Evolutionary conservation across 2,113 vertebrate species (phyloP).

Genomic region (Microtus ochrogaster): DNA sequence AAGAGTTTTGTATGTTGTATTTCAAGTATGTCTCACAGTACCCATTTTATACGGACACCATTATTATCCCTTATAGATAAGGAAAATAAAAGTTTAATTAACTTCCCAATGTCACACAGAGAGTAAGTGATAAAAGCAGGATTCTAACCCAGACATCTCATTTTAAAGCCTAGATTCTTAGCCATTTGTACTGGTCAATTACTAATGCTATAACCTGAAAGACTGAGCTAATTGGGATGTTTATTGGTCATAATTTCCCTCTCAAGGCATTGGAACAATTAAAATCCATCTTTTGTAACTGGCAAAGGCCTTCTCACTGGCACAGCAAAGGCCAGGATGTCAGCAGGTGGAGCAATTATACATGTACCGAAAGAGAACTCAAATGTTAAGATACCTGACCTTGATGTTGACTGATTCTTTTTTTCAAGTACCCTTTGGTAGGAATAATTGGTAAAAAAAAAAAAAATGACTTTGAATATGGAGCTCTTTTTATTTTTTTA

Average conservation of each 20-base stretch:
- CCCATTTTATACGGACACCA: not conserved
- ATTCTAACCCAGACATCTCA: constrained; percentile 46
- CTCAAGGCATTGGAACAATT: constrained; percentile 22
- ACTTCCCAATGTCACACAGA: constrained; percentile 21
- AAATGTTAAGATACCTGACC: constrained; percentile 14
- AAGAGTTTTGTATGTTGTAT: constrained; percentile 32
- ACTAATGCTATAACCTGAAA: constrained; percentile 51
- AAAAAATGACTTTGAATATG: constrained; percentile 45
- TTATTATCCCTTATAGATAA: constrained; percentile 43
- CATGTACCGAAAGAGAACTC: not conserved
- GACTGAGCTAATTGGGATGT: constrained; percentile 36
- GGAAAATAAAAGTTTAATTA: constrained; percentile 66
- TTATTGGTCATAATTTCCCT: constrained; percentile 61
- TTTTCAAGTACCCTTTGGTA: not conserved
- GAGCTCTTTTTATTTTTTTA: not conserved
- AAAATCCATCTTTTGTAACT: constrained; percentile 62
- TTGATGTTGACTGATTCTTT: not conserved
- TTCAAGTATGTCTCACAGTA: not conserved
- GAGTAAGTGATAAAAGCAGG: constrained; percentile 38
- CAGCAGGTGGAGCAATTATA: not conserved
- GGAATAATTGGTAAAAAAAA: not conserved
- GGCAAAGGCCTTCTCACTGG: constrained; percentile 21
- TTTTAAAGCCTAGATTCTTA: constrained; percentile 55
- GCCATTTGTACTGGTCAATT: constrained; percentile 52
- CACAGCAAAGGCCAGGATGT: constrained; percentile 42